These are phyloP conservation scores for Hesperia comma DNA, from an alignment of 2,888 invertebrate genomes.

Conservation along the genomic window DNA sequence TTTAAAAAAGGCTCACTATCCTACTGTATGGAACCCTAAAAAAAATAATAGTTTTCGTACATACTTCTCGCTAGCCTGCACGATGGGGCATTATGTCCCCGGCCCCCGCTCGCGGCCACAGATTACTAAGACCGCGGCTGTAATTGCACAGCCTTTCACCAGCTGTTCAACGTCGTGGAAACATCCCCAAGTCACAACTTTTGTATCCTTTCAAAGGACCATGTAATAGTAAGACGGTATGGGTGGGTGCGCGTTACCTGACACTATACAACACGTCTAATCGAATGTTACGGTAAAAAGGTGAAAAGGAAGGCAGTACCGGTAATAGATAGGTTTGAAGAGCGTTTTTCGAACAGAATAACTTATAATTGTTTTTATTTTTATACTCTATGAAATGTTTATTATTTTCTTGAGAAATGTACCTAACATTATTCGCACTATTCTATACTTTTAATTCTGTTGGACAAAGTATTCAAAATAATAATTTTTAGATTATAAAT, in stretches of 20 bases:
- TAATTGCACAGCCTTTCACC: constrained; percentile 29
- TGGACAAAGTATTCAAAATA: no score
- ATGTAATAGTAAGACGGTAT: constrained; percentile 16
- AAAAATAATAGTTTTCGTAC: neutral
- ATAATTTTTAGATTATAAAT: no score
- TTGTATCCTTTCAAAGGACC: constrained; percentile 29
- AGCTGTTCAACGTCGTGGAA: constrained; percentile 23
- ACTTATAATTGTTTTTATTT: no score
- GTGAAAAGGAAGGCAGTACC: no score
- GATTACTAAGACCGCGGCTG: constrained; percentile 6
- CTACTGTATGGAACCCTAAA: neutral
- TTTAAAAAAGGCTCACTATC: no score
- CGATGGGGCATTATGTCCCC: constrained; percentile 5
- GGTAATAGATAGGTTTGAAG: no score
- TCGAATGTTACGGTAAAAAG: neutral
- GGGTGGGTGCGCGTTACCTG: neutral
- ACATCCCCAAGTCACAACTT: constrained; percentile 34
- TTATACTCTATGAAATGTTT: no score
- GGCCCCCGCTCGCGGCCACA: constrained; percentile 3
- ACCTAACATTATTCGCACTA: no score
- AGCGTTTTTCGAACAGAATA: no score
- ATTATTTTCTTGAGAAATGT: no score
- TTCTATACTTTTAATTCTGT: no score
- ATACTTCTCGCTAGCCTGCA: constrained; percentile 3
- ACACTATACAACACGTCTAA: neutral